Conservation (phyloP, 2,113 vertebrate genomes). For the Dicerorhinus sumatrensis region DNA sequence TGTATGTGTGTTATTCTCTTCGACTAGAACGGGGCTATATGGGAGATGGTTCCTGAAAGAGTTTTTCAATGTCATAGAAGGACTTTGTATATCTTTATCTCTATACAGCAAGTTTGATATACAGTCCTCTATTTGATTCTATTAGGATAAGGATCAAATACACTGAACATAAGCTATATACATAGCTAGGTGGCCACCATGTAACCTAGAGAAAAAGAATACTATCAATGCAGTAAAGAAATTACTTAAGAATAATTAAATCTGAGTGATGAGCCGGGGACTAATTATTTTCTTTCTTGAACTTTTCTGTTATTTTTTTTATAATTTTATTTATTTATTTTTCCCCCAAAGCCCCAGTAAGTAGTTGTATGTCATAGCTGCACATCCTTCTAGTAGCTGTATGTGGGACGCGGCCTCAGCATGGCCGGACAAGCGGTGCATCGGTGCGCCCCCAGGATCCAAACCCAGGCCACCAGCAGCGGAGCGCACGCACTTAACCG, state of each 20-base stretch:
- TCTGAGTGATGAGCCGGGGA: background rate
- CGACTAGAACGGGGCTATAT: background rate
- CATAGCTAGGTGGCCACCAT: background rate
- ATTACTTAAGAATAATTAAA: constrained; percentile 32
- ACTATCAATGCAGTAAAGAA: background rate
- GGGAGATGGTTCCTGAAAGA: background rate
- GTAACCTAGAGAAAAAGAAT: background rate
- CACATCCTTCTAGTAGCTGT: too few relatives aligned
- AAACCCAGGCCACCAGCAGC: too few relatives aligned
- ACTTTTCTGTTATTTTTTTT: background rate
- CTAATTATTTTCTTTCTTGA: constrained; percentile 39
- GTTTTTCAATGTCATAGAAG: background rate
- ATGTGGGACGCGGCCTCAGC: too few relatives aligned
- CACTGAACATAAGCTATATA: background rate
- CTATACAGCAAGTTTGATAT: background rate
- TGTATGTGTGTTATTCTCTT: background rate
- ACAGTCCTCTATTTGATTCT: background rate
- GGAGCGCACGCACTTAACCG: too few relatives aligned
- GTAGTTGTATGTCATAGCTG: too few relatives aligned
- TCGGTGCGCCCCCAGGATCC: too few relatives aligned
- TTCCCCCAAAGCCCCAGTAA: too few relatives aligned
- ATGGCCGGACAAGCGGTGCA: too few relatives aligned
- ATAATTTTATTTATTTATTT: too few relatives aligned
- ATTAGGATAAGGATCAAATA: background rate
- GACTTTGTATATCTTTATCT: background rate